A percentile compares a stretch with the other conserved stretches of the same genome.
These are phyloP conservation scores for Petromus typicus DNA, from an alignment of 2,113 vertebrate genomes.

Conservation along the genomic window DNA sequence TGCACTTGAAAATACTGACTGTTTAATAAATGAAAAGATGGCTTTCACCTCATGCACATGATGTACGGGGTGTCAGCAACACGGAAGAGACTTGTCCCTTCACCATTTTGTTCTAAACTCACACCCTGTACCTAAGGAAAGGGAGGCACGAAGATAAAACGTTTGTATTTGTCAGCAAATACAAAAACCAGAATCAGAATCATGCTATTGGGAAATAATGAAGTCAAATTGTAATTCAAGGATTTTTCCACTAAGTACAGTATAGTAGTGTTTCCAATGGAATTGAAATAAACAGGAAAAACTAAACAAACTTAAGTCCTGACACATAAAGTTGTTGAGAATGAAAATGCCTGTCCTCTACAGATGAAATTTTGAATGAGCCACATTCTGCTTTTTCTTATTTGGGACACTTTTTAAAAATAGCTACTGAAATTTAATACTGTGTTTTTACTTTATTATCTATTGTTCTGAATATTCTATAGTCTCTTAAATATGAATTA, in stretches of 20 bases:
- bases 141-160: too few species aligned
- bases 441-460: not conserved
- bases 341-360: not conserved
- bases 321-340: not conserved
- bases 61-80: not conserved
- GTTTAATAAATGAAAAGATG: not conserved
- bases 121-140: not conserved
- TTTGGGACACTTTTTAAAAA: not conserved
- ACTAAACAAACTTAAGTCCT: not conserved
- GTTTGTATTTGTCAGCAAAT: too few species aligned
- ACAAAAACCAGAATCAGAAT: too few species aligned
- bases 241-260: not conserved
- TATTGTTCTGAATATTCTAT: not conserved
- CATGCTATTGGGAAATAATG: not conserved
- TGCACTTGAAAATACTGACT: not conserved
- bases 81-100: not conserved
- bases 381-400: not conserved
- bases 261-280: not conserved
- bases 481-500: not conserved
- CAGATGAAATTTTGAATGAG: not conserved
- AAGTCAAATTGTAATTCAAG: not conserved
- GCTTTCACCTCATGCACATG: not conserved
- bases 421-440: not conserved
- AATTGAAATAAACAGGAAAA: not conserved
- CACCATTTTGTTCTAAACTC: conserved; percentile 3